phyloP scores from a whole-genome alignment of 2,113 vertebrate species.

The Anser cygnoides region DNA sequence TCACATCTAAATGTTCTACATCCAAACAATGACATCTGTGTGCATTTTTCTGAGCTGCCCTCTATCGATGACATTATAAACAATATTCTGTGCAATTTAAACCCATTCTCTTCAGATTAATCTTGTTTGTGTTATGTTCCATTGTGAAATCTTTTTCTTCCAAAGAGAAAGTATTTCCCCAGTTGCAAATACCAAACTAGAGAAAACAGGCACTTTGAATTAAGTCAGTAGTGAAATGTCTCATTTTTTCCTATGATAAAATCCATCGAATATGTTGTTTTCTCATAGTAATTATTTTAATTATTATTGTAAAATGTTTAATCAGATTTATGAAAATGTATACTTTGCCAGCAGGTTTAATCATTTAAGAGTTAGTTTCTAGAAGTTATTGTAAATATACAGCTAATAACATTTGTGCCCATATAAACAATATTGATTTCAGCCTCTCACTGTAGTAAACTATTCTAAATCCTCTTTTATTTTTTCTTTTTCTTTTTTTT shows the following conservation, averaged over 20 bases:
- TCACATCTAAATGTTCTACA: neutral
- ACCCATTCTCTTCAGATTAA: slow-evolving; percentile 22
- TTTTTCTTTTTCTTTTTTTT: neutral
- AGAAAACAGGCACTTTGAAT: neutral
- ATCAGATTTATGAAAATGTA: slow-evolving; percentile 54
- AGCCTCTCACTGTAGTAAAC: neutral
- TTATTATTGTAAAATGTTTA: slow-evolving; percentile 42
- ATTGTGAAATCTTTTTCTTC: neutral
- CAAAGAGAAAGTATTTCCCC: neutral
- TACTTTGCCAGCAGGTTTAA: slow-evolving; percentile 48
- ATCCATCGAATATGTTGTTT: slow-evolving; percentile 1
- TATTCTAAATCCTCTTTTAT: neutral
- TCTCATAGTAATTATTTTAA: slow-evolving; percentile 44
- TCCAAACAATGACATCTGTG: slow-evolving; percentile 1
- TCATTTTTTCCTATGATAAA: slow-evolving; percentile 20
- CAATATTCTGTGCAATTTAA: slow-evolving; percentile 8
- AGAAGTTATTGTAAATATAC: slow-evolving; percentile 45
- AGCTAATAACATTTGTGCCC: neutral
- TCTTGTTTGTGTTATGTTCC: slow-evolving; percentile 28
- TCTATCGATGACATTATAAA: neutral
- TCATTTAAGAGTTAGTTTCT: slow-evolving; percentile 41
- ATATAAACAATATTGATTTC: slow-evolving; percentile 53
- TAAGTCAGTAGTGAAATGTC: neutral
- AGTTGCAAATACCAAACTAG: neutral
- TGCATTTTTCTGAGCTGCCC: neutral